Base-by-base conservation (phyloP, 1,140 invertebrate genomes). In the Notospermus geniculatus region DNA sequence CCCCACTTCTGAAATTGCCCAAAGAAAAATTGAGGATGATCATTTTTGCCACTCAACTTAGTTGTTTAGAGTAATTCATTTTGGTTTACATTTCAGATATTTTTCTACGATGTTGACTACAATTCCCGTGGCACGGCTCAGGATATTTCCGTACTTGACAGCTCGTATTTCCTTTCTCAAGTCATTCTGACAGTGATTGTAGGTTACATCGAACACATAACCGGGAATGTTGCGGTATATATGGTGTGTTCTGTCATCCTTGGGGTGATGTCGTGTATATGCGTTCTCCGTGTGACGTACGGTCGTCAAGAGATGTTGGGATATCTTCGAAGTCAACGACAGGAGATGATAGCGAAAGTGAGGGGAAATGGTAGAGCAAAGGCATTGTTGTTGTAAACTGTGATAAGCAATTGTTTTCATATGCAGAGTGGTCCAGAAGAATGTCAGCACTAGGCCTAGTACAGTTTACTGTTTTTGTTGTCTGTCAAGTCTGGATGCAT, bases 121-220 rank as follows among this genome's bases (percentile, higher is more conserved):
- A 54, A 25, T 11, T 23, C 36, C 25, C 69, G 78, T 28, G 83
- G 83, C 5, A 74, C 82, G n/a, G 83, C 76, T 1, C 74, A 75
- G 27, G 82, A 84, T 63, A 78, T 84, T 60, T 82, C 80, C 2
- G 74, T 77, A 27, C 62, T 84, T 30, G 82, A 84, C 68, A 75
- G 76, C 39, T 77, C 82, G 27, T 84, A 83, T 66, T 84, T 78
- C 66, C 68, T 83, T n/a, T 80, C 81, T 0, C 82, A 84, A 63
- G 82, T 84, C 30, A 71, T 82, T 5, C 68, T 83, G 50, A 80
- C 83, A 0, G 63, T 78, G 4, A 58, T 80, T 27, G 79, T 84
- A 74, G 83, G 83, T 23, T 77, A 79, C 29, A 65, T 84, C 23
- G 83, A 83, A 5, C 80, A 84, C 61, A 60, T 78, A 23, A 79